Percentiles rank a stretch among this genome's conserved stretches.
phyloP scores from a whole-genome alignment of 2,888 invertebrate genomes.

The Andrena fulva region DNA sequence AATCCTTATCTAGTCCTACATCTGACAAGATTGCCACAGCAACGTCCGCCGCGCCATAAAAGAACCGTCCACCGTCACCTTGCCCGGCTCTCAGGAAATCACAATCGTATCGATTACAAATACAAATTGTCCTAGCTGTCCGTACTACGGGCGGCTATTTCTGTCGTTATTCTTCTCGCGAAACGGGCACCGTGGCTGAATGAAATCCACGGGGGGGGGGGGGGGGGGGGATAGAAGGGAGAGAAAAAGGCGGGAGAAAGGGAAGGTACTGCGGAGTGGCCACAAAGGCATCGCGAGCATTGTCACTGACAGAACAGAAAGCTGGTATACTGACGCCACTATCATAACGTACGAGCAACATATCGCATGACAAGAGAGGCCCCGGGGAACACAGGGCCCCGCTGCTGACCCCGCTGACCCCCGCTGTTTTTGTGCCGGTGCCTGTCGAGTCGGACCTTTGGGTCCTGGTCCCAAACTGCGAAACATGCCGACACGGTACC shows the following conservation, averaged over 20 bases:
- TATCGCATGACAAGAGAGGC: constrained; percentile 81
- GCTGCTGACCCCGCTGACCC: constrained; percentile 80
- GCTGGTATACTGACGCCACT: constrained; percentile 71
- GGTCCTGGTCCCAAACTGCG: constrained; percentile 70
- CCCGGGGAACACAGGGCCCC: constrained; percentile 74
- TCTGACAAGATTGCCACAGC: neutral
- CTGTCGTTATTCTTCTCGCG: constrained; percentile 17
- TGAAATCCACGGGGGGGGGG: neutral
- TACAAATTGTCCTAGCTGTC: constrained; percentile 11
- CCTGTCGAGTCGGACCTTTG: constrained; percentile 75
- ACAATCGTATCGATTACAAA: constrained; percentile 32
- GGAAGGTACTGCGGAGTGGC: constrained; percentile 40
- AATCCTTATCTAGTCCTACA: neutral
- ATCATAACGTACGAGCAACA: constrained; percentile 80
- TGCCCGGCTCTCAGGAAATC: neutral
- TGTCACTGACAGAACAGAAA: constrained; percentile 75
- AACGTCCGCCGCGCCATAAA: neutral
- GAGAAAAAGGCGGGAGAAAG: constrained; percentile 16
- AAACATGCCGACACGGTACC: constrained; percentile 74
- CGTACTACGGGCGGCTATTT: constrained; percentile 15
- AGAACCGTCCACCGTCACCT: neutral
- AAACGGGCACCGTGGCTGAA: constrained; percentile 3
- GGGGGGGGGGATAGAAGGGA: neutral
- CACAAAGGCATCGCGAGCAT: constrained; percentile 71
- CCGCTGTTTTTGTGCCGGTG: constrained; percentile 76